These are phyloP conservation scores for Archegozetes longisetosus DNA, from an alignment of 1,140 invertebrate genomes.

Conservation along the genomic window DNA sequence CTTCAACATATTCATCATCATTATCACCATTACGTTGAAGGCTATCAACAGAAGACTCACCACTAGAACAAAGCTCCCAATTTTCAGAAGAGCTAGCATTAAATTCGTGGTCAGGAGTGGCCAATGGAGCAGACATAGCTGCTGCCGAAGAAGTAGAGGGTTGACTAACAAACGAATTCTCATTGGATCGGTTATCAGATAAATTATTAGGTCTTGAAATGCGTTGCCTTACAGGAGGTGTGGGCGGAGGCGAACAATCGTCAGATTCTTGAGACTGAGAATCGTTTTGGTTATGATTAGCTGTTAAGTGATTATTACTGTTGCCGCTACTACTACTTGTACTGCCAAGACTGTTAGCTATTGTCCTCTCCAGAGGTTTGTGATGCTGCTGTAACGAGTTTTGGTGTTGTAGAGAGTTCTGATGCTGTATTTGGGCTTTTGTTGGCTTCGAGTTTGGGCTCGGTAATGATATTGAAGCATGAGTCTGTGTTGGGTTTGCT, in stretches of 20 bases:
- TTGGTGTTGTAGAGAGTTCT: not conserved
- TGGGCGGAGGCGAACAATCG: conserved; percentile 19
- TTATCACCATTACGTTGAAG: not conserved
- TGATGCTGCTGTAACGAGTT: not conserved
- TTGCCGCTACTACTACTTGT: not conserved
- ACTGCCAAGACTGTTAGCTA: conserved; percentile 24
- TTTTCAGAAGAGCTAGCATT: conserved; percentile 28
- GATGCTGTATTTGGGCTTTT: too few species aligned
- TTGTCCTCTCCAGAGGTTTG: conserved; percentile 29
- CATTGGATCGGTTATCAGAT: not conserved
- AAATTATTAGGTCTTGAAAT: not conserved
- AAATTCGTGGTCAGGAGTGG: conserved; percentile 40
- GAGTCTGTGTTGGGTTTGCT: not conserved
- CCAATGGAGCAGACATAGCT: conserved; percentile 33
- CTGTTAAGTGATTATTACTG: not conserved
- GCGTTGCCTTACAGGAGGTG: conserved; percentile 19
- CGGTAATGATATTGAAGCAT: not conserved
- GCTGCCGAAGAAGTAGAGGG: too few species aligned
- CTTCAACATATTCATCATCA: conserved; percentile 26
- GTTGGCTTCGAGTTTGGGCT: not conserved
- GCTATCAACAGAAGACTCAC: not conserved
- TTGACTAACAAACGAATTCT: not conserved
- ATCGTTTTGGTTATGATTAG: not conserved
- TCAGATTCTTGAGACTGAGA: not conserved
- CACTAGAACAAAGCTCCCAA: not conserved